Evolutionary conservation across 2,888 invertebrate genomes (phyloP).

Genomic region (Eupsilia transversa): DNA sequence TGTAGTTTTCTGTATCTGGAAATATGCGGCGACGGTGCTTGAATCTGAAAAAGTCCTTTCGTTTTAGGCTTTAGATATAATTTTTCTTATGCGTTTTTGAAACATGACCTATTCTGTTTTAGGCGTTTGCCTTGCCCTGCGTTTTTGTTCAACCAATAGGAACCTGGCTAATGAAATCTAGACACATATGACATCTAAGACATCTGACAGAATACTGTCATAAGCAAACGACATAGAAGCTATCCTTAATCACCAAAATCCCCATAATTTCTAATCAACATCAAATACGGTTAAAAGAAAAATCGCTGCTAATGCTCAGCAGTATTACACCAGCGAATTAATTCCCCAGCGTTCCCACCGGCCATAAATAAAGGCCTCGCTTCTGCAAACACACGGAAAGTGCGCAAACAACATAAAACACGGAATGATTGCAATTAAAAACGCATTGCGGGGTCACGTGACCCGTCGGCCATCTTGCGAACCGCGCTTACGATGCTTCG

Average conservation of each 20-base stretch:
- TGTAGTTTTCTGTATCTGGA: slow-evolving; percentile 20
- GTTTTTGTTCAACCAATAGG: background rate
- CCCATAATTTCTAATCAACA: slow-evolving; percentile 52
- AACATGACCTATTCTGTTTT: background rate
- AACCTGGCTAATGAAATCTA: background rate
- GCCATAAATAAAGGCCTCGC: slow-evolving; percentile 88
- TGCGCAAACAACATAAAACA: slow-evolving; percentile 90
- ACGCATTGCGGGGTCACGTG: slow-evolving; percentile 88
- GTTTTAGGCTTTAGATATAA: background rate
- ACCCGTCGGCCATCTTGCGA: slow-evolving; percentile 84
- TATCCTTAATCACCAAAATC: slow-evolving; percentile 6
- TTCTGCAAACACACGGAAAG: slow-evolving; percentile 85
- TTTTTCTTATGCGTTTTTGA: background rate
- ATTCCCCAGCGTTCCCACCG: slow-evolving; percentile 85
- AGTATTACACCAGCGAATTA: slow-evolving; percentile 74
- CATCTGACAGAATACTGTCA: background rate
- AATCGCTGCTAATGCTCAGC: slow-evolving; percentile 57
- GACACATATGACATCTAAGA: background rate
- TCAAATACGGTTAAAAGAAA: slow-evolving; percentile 43
- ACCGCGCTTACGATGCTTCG: slow-evolving; percentile 56
- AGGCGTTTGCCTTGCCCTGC: too few relatives aligned
- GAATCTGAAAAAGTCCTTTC: background rate
- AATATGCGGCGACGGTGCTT: background rate
- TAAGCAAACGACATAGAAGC: background rate
- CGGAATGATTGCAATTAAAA: slow-evolving; percentile 90